A percentile compares a stretch with the other conserved stretches of the same genome.
phyloP scores from a whole-genome alignment of 2,113 vertebrate species.

The Loxodonta africana region DNA sequence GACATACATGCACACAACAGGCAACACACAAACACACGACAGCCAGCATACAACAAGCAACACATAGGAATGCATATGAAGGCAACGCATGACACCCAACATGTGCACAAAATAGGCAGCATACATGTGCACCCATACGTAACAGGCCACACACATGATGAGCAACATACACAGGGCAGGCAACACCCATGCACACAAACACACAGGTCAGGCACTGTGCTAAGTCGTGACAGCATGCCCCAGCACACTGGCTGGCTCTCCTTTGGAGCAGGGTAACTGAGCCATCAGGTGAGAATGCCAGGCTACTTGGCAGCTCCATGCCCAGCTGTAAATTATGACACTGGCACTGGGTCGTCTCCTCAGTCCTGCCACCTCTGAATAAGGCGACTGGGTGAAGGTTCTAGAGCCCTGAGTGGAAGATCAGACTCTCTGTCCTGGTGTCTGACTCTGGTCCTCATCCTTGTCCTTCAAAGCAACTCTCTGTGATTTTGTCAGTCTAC shows the following conservation, averaged over 20 bases:
- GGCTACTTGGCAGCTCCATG: neutral
- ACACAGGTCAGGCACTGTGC: neutral
- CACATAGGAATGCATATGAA: too few relatives aligned
- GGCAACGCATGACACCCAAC: too few relatives aligned
- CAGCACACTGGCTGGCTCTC: neutral
- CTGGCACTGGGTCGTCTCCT: neutral
- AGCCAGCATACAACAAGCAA: too few relatives aligned
- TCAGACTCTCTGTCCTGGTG: neutral
- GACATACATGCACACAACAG: too few relatives aligned
- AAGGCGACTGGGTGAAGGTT: neutral
- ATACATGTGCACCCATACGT: too few relatives aligned
- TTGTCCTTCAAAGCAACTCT: neutral
- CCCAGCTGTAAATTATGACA: neutral
- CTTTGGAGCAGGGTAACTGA: too few relatives aligned
- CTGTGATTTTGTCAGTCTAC: neutral
- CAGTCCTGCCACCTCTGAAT: neutral
- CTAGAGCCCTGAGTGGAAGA: neutral
- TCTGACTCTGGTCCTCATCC: neutral
- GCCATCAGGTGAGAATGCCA: neutral
- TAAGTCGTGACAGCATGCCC: fast-evolving
- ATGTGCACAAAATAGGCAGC: too few relatives aligned
- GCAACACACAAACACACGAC: too few relatives aligned
- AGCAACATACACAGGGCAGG: neutral
- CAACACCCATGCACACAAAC: neutral
- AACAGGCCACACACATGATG: too few relatives aligned